phyloP scores from a whole-genome alignment of 2,888 invertebrate genomes.

The Amiota mariae region DNA sequence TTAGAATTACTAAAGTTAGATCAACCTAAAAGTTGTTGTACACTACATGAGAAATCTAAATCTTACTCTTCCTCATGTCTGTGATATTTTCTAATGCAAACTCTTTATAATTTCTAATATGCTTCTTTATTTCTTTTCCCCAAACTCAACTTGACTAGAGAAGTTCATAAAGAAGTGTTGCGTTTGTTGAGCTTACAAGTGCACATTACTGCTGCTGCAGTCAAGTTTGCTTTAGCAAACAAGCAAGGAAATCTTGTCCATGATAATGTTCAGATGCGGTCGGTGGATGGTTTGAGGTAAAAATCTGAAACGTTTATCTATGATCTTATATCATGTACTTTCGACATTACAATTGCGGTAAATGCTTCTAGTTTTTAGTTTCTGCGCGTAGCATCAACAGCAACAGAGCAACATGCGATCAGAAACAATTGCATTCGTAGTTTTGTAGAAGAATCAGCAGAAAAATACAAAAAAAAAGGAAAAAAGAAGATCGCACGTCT shows the following conservation, averaged over 20 bases:
- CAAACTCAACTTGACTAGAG: too few species aligned
- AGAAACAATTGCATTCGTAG: constrained; percentile 6
- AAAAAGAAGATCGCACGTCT: constrained; percentile 35
- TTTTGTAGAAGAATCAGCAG: not conserved
- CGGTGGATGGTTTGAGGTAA: constrained; percentile 30
- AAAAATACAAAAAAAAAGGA: not conserved
- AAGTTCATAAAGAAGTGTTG: not conserved
- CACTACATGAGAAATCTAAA: too few species aligned
- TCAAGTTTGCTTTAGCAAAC: too few species aligned
- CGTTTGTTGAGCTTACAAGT: not conserved
- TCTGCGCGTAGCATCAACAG: constrained; percentile 70
- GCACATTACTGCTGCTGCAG: constrained; percentile 5
- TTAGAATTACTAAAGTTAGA: not conserved
- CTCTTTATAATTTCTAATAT: too few species aligned
- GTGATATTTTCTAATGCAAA: too few species aligned
- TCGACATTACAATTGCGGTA: constrained; percentile 74
- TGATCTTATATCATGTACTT: constrained; percentile 73
- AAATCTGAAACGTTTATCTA: constrained; percentile 70
- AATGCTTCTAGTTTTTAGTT: constrained; percentile 74
- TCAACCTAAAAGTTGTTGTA: not conserved
- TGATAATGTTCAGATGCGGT: too few species aligned
- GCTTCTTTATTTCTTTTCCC: too few species aligned
- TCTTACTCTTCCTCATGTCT: too few species aligned
- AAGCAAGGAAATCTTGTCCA: too few species aligned
- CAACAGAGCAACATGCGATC: constrained; percentile 36